A percentile compares a stretch with the other conserved stretches of the same genome.
Conservation (phyloP, 2,113 vertebrate species). For the Hemichromis elongatus region DNA sequence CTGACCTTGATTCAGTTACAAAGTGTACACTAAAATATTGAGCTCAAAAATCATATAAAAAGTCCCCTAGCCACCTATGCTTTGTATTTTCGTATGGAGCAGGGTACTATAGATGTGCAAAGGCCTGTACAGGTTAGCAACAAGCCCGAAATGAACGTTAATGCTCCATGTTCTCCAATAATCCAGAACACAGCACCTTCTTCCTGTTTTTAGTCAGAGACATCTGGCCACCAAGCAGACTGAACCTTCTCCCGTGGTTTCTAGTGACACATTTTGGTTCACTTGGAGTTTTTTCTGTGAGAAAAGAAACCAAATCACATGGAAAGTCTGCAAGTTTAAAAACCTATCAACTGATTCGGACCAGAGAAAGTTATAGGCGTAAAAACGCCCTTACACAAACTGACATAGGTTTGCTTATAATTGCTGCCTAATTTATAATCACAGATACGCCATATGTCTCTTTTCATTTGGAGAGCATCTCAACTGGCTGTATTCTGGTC, state of each 20-base stretch:
- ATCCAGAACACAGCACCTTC: too few species aligned
- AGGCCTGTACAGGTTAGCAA: not conserved
- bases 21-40: not conserved
- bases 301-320: not conserved
- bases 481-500: not conserved
- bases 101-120: not conserved
- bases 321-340: not conserved
- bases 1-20: not conserved
- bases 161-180: too few species aligned
- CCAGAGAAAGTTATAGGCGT: not conserved
- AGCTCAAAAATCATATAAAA: not conserved
- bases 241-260: not conserved
- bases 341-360: too few species aligned
- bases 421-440: not conserved
- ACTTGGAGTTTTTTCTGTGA: not conserved
- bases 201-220: too few species aligned
- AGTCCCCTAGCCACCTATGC: not conserved
- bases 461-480: not conserved
- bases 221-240: not conserved
- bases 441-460: fast-evolving
- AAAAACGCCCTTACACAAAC: not conserved
- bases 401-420: not conserved
- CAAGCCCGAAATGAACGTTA: not conserved
- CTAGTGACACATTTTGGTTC: not conserved
- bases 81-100: not conserved